Percentiles rank a stretch among this genome's conserved stretches.
Conservation (phyloP, 1,140 invertebrate genomes). For the Mercenaria mercenaria region DNA sequence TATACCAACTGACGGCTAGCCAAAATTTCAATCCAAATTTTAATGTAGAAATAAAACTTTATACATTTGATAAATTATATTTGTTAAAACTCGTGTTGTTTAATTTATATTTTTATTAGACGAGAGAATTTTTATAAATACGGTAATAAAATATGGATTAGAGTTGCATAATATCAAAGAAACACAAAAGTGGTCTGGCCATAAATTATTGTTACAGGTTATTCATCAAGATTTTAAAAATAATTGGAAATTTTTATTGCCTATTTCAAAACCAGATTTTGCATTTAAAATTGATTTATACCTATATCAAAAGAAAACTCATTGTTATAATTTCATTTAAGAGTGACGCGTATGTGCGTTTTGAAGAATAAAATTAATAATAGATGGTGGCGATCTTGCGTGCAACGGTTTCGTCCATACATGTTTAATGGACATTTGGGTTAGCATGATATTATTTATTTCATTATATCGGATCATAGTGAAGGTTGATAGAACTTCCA, state of each 20-base stretch:
- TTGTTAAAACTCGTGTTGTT: slow-evolving; percentile 57
- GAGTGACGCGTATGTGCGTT: neutral
- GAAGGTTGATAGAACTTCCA: too few species aligned
- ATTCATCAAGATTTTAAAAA: slow-evolving; percentile 54
- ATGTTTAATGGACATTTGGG: neutral
- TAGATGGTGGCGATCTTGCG: neutral
- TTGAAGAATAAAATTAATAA: neutral
- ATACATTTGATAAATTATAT: slow-evolving; percentile 63
- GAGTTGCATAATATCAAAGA: slow-evolving; percentile 58
- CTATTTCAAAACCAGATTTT: slow-evolving; percentile 43
- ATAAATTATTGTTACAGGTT: slow-evolving; percentile 55
- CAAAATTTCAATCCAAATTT: slow-evolving; percentile 57
- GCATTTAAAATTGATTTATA: slow-evolving; percentile 48
- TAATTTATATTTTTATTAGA: slow-evolving; percentile 57
- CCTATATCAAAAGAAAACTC: slow-evolving; percentile 40
- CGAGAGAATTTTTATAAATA: slow-evolving; percentile 51
- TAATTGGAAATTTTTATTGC: slow-evolving; percentile 63
- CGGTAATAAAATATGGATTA: slow-evolving; percentile 60
- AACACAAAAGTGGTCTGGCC: slow-evolving; percentile 9
- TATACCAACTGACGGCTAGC: slow-evolving; percentile 11
- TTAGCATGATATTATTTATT: too few species aligned
- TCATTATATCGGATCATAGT: too few species aligned
- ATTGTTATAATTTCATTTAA: slow-evolving; percentile 13
- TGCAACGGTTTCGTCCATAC: neutral
- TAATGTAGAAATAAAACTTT: slow-evolving; percentile 51